These are phyloP conservation scores for Drosophila tanythrix DNA, from an alignment of 2,888 invertebrate species.

Conservation along the genomic window DNA sequence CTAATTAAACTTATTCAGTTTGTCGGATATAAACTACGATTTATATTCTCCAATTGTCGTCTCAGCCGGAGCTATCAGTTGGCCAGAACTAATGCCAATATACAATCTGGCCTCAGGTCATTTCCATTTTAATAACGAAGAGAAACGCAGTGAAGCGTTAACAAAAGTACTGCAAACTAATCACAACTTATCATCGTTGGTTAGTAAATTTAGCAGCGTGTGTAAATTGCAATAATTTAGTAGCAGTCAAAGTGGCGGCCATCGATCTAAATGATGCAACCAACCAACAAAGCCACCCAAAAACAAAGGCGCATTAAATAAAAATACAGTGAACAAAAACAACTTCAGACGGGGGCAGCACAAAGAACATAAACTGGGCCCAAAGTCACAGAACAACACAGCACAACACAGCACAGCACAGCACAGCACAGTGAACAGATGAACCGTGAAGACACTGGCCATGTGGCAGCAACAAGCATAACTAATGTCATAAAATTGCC, in stretches of 20 bases:
- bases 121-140: background rate
- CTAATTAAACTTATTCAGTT: background rate
- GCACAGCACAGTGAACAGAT: constrained; percentile 63
- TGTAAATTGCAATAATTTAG: constrained; percentile 72
- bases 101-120: background rate
- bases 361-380: constrained; percentile 18
- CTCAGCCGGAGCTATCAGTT: background rate
- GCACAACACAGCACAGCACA: constrained; percentile 38
- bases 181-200: constrained; percentile 39
- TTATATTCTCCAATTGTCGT: background rate
- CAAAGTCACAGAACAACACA: constrained; percentile 42
- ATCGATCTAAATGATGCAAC: constrained; percentile 50
- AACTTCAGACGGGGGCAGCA: constrained; percentile 18
- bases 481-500: constrained; percentile 64
- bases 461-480: constrained; percentile 38
- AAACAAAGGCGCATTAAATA: background rate
- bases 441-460: constrained; percentile 56
- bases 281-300: constrained; percentile 27
- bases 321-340: background rate
- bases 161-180: constrained; percentile 47
- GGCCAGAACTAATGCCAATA: background rate
- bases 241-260: constrained; percentile 48
- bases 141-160: constrained; percentile 25
- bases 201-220: constrained; percentile 46
- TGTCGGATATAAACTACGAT: background rate